Evolutionary conservation across 2,888 invertebrate species (phyloP), one percentile per base, ranked within the genome.

Genomic region (Drosophila merina): DNA sequence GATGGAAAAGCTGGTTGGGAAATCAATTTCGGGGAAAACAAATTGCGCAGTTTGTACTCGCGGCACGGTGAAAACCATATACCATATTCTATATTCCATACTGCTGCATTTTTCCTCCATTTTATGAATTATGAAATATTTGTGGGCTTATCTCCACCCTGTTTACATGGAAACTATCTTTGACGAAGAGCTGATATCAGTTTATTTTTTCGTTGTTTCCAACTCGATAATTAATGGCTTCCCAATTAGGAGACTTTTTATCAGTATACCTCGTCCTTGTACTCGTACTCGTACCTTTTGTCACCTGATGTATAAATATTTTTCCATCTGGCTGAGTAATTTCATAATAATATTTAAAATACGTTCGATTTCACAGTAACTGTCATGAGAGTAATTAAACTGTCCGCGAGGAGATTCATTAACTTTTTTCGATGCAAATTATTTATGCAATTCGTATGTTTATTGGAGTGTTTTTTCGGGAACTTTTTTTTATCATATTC

Each of bases 41-140:
- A 77, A 82, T 72, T 82, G 86, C 82, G 82, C 86, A 82, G 80
- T 45, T 50, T 14, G 44, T 44, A 36, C 36, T 7, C n/a, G 30
- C 14, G 36, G 51, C 63, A n/a, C 52, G 14, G 40, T 33, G 58
- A 58, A 58, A 58, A 40, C 31, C 48, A 47, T 63, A 47, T 45
- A 26, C 31, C 58, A 47, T 47, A 63, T 20, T 48, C 31, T 40
- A 47, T 63, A 47, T 45, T 31, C 31, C 58, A 47, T 47, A 63
- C 54, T 26, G 54, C 31, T 54, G 64, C 63, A 64, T 14, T 47
- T 33, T 64, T 45, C 30, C 36, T 20, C 20, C 2, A n/a, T 31
- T 20, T 28, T 26, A 28, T 25, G 33, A 63, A 20, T 33, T 44
- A 60, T 42, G 7, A 42, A 59, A 40, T 62, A 31, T 49, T 10